Evolutionary conservation across 2,888 invertebrate species (phyloP).

Genomic region (Drosophila mercatorum): DNA sequence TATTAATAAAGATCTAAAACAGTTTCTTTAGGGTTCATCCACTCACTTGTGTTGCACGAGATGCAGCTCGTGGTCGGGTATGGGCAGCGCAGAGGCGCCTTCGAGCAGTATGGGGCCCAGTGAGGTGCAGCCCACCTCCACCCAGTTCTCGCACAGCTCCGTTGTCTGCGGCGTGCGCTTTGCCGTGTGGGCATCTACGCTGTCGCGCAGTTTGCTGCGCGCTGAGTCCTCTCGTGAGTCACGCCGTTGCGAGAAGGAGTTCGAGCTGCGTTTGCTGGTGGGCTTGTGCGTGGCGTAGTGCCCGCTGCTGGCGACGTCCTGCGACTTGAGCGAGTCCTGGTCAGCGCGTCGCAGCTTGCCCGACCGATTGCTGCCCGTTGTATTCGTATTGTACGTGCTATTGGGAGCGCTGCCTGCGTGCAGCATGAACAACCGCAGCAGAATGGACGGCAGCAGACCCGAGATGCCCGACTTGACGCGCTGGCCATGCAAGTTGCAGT

Average conservation of each 20-base stretch:
- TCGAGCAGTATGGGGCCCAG: slow-evolving; percentile 95
- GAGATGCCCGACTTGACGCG: slow-evolving; percentile 96
- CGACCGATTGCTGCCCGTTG: slow-evolving; percentile 86
- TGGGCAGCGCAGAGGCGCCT: slow-evolving; percentile 92
- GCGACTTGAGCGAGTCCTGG: slow-evolving; percentile 81
- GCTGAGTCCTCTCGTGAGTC: slow-evolving; percentile 83
- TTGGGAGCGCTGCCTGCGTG: slow-evolving; percentile 84
- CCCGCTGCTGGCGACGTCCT: slow-evolving; percentile 56
- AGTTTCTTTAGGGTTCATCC: background rate
- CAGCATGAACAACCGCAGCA: slow-evolving; percentile 88
- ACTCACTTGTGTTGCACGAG: slow-evolving; percentile 90
- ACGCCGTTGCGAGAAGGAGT: slow-evolving; percentile 83
- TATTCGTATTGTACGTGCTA: slow-evolving; percentile 88
- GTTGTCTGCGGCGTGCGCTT: slow-evolving; percentile 78
- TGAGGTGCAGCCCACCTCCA: slow-evolving; percentile 96
- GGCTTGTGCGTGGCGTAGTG: slow-evolving; percentile 60
- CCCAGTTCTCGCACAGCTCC: slow-evolving; percentile 90
- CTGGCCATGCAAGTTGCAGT: slow-evolving; percentile 97
- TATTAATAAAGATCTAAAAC: background rate
- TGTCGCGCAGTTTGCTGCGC: slow-evolving; percentile 80
- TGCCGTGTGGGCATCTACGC: slow-evolving; percentile 72
- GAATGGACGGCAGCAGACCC: slow-evolving; percentile 91
- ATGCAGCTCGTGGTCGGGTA: slow-evolving; percentile 91
- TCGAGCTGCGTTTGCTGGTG: slow-evolving; percentile 81
- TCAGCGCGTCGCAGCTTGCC: slow-evolving; percentile 83